Conservation (phyloP, 1,140 invertebrate genomes). For the Pemphigus obesinymphae region DNA sequence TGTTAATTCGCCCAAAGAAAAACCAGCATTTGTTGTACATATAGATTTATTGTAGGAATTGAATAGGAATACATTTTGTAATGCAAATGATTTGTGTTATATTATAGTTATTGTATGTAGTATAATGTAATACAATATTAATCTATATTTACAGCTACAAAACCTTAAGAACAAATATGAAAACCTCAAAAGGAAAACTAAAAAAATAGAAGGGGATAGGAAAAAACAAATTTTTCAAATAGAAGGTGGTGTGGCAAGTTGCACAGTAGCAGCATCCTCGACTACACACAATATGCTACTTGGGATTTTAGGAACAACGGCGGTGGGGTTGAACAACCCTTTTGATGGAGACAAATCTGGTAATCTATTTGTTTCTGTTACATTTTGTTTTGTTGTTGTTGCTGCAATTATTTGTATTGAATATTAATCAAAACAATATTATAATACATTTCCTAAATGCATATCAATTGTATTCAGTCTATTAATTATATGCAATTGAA, state of each 20-base stretch:
- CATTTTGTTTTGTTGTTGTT: too few species aligned
- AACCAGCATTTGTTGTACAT: too few species aligned
- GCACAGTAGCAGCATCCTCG: background rate
- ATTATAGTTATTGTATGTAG: too few species aligned
- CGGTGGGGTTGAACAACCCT: background rate
- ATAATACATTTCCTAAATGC: background rate
- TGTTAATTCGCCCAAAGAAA: too few species aligned
- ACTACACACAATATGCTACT: background rate
- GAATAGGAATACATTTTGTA: background rate
- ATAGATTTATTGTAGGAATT: too few species aligned
- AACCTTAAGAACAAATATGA: background rate
- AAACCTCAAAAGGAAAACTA: background rate
- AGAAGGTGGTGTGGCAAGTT: background rate
- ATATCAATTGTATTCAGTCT: background rate
- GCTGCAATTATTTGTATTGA: too few species aligned
- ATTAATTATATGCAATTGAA: background rate
- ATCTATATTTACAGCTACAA: background rate
- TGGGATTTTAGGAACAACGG: background rate
- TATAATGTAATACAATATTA: too few species aligned
- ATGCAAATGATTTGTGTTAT: background rate
- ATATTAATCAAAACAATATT: too few species aligned
- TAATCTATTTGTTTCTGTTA: too few species aligned
- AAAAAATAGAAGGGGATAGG: background rate
- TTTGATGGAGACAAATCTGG: background rate
- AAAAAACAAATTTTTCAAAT: background rate